Conservation (phyloP, 2,888 invertebrate species). For the Apomyelois bistriatella region DNA sequence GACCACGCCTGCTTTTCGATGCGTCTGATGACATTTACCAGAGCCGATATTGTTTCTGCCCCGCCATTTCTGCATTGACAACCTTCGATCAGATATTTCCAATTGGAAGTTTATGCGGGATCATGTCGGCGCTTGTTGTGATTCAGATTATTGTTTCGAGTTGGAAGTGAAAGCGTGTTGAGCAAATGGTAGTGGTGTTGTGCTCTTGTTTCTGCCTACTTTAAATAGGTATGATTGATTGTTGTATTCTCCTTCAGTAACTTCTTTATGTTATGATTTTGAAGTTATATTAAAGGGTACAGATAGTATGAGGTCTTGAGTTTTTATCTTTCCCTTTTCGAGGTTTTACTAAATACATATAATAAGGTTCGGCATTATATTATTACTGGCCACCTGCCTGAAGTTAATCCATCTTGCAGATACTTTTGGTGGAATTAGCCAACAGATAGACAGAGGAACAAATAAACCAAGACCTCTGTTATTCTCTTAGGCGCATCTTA, state of each 20-base stretch:
- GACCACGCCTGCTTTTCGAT: slow-evolving; percentile 38
- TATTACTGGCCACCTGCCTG: no score
- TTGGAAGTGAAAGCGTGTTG: slow-evolving; percentile 33
- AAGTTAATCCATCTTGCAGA: no score
- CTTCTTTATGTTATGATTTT: no score
- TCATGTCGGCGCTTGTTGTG: slow-evolving; percentile 27
- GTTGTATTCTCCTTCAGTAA: not conserved
- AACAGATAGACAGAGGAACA: no score
- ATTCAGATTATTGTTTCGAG: slow-evolving; percentile 29
- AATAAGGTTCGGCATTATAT: no score
- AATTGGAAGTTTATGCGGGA: slow-evolving; percentile 29
- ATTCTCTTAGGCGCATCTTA: no score
- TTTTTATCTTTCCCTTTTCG: no score
- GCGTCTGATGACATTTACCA: slow-evolving; percentile 58
- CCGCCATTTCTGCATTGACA: slow-evolving; percentile 51
- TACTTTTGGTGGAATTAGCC: no score
- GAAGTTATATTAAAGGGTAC: no score
- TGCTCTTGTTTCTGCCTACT: slow-evolving; percentile 1
- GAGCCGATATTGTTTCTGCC: slow-evolving; percentile 43
- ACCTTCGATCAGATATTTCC: slow-evolving; percentile 42
- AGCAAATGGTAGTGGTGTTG: slow-evolving; percentile 18
- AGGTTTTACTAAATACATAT: no score
- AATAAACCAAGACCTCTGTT: no score
- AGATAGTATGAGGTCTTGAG: no score
- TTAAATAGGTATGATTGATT: not conserved